Evolutionary conservation across 2,113 vertebrate genomes (phyloP), one percentile per base, ranked within the genome.

Genomic region (Cnemophilus loriae): DNA sequence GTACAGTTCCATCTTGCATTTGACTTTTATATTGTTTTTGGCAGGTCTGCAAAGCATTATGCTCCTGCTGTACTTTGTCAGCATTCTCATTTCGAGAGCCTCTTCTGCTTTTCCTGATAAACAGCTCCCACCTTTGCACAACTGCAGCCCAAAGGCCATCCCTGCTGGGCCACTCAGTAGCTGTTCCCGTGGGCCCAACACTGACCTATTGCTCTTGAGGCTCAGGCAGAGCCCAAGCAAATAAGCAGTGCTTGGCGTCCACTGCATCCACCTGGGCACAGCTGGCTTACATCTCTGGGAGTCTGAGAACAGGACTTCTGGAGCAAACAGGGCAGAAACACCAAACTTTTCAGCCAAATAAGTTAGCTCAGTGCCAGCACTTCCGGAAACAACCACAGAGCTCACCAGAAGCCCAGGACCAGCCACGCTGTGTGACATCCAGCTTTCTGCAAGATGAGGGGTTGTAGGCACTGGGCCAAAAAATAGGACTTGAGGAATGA

Each of bases 361-460:
- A 41, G 18, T 44, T 24, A 78, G 44, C 44, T 71, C 41, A 68
- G 83, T 18, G n/a, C 32, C 63, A 86, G 57, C 44, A 28, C 32
- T 73, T 80, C 63, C 60, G 46, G 44, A 90, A 86, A 79, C 19
- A 83, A 56, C 32, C 32, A 19, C 46, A 86, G 59, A 76, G 53
- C 24, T 44, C 42, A 85, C 27, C 8, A 6, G 14, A 16, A 84
- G 41, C 16, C 67, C 33, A 60, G 44, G 63, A 46, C 30, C 53
- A 74, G 53, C 57, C 74, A 52, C 0, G 0, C 28, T 30, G 56
- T 14, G 16, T 0, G 1, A 71, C 0, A 0, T 37, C 33, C 35
- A 24, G 35, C 56, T 39, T 61, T 44, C n/a, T 65, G 27, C 59
- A 39, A 47, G 21, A 56, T 21, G 21, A 91, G 30, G 16, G 28